Conservation (phyloP, 2,888 invertebrate species). For the Cordilura impudica region DNA sequence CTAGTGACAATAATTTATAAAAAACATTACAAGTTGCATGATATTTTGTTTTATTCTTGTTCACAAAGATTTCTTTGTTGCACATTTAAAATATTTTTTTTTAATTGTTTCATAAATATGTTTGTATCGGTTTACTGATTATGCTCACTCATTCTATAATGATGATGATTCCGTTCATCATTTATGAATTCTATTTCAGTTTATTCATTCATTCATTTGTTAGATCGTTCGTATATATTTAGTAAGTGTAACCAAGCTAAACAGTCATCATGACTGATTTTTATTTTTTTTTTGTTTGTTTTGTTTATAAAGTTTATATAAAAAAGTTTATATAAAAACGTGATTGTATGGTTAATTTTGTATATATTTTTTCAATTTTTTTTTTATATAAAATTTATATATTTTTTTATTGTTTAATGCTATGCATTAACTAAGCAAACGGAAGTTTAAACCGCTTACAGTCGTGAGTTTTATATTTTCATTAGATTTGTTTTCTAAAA, state of each 20-base stretch:
- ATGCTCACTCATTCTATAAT: slow-evolving; percentile 1
- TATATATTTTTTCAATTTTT: slow-evolving; percentile 19
- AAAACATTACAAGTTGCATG: background rate
- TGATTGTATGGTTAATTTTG: slow-evolving; percentile 50
- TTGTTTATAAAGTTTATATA: too few species aligned
- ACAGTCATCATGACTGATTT: slow-evolving; percentile 19
- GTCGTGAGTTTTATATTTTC: slow-evolving; percentile 43
- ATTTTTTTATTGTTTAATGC: slow-evolving; percentile 24
- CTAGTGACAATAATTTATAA: slow-evolving; percentile 2
- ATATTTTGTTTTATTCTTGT: background rate
- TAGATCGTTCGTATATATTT: background rate
- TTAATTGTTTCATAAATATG: too few species aligned
- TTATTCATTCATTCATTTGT: slow-evolving; percentile 19
- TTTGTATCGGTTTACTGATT: background rate
- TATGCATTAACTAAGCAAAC: slow-evolving; percentile 36
- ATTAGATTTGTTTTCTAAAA: slow-evolving; percentile 14
- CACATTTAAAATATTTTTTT: background rate
- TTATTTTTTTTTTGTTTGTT: background rate
- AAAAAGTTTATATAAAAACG: slow-evolving; percentile 15
- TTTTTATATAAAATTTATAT: background rate
- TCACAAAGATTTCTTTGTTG: background rate
- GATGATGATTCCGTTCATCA: background rate
- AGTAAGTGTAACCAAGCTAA: slow-evolving; percentile 1
- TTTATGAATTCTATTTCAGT: slow-evolving; percentile 1
- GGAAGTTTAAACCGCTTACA: slow-evolving; percentile 54